Base-by-base conservation (phyloP, 2,888 invertebrate genomes). In the Noctua fimbriata region DNA sequence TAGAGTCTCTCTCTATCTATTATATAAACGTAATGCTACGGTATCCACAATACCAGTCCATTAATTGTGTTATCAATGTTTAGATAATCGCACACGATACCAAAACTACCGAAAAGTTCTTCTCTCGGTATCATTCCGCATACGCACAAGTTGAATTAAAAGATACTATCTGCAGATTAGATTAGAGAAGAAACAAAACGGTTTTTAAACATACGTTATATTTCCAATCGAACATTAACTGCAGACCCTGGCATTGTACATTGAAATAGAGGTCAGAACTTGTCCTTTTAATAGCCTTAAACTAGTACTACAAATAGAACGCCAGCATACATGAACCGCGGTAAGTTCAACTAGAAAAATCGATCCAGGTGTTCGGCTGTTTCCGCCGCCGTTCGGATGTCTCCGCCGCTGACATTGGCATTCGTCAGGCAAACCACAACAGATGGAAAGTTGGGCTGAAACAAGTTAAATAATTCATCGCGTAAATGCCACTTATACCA, bases 291-390 rank as follows among this genome's bases (percentile, higher is more conserved):
- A 81, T 82, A 90, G 83, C 92, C 91, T 88, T 92, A 94, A 92
- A 93, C 92, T 85, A 84, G 88, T 85, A 86, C 87, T 89, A 90
- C 91, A 90, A 91, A 92, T 87, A 82, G 72, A 82, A 80, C 84
- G 84, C 86, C 88, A 91, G 83, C 90, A 86, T 86, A 91, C 90
- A 89, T 91, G 90, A 92, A 90, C 90, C 84, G 89, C 75, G 85
- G 88, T 92, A 94, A 94, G 95, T 94, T 95, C 93, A 95, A 93
- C 92, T 90, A 89, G 91, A 91, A 92, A 92, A 92, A 95, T 95
- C 95, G 95, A 95, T 95, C 90, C 91, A 92, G 90, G 89, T 89
- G 82, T 78, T 94, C 94, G 93, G 88, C 73, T 76, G 69, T 67
- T 83, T 89, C 87, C 95, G 94, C 55, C 82, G 72, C 47, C 69